These are phyloP conservation scores for Euplagia quadripunctaria DNA, from an alignment of 2,888 invertebrate genomes.

Conservation along the genomic window DNA sequence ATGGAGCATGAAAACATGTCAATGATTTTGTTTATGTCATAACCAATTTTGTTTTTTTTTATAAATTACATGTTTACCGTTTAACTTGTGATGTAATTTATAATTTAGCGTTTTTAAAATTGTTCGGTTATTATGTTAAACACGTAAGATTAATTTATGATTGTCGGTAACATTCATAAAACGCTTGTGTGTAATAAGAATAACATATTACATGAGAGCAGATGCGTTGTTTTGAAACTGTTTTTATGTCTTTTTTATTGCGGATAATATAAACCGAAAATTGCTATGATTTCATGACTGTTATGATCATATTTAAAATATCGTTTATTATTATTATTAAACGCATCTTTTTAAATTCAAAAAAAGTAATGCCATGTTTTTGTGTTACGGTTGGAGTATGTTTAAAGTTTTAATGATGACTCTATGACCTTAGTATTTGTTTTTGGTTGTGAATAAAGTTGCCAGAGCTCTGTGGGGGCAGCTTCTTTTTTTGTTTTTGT, in stretches of 20 bases:
- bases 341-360: constrained; percentile 4
- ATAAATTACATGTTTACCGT: constrained; percentile 48
- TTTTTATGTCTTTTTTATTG: constrained; percentile 25
- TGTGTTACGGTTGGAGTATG: not conserved
- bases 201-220: constrained; percentile 25
- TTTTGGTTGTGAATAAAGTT: not conserved
- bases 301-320: constrained; percentile 15
- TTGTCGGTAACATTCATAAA: constrained; percentile 35
- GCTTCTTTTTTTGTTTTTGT: not conserved
- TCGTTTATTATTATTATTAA: constrained; percentile 7
- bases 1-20: constrained; percentile 29
- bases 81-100: constrained; percentile 55
- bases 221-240: constrained; percentile 20
- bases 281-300: constrained; percentile 21
- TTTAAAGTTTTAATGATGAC: not conserved
- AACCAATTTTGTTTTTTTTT: constrained; percentile 28
- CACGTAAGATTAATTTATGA: constrained; percentile 42
- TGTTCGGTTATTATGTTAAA: constrained; percentile 31
- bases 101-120: constrained; percentile 59
- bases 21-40: constrained; percentile 23
- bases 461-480: not conserved
- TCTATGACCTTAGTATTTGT: not conserved
- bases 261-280: constrained; percentile 21
- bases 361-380: not conserved
- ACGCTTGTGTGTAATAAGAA: constrained; percentile 18